phyloP scores from a whole-genome alignment of 2,113 vertebrate species.

The Phaethornis superciliosus region DNA sequence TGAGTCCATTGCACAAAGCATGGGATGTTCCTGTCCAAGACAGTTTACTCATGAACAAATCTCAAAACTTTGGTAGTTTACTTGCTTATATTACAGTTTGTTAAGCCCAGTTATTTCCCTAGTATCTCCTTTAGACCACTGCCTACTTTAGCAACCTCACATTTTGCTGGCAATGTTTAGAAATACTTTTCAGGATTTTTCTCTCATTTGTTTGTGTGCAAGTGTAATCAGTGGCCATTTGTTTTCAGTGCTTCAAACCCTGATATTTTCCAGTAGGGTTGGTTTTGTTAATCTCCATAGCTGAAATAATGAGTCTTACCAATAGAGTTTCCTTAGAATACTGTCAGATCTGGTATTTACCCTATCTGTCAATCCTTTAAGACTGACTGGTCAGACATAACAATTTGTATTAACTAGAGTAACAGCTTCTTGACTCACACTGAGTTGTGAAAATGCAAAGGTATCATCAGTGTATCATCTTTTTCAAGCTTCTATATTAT shows the following conservation, averaged over 20 bases:
- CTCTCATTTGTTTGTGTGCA: neutral
- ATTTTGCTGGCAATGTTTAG: neutral
- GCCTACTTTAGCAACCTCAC: neutral
- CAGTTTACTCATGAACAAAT: neutral
- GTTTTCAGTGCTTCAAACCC: neutral
- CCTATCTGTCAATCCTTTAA: neutral
- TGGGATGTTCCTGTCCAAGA: neutral
- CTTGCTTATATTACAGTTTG: neutral
- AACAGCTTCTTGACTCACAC: neutral
- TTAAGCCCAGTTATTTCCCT: neutral
- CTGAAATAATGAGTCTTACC: neutral
- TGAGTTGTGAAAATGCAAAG: neutral
- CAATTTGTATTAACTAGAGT: neutral
- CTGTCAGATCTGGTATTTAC: neutral
- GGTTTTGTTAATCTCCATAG: neutral
- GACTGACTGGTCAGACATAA: neutral
- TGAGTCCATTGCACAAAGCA: neutral
- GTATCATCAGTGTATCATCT: neutral
- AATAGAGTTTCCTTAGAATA: neutral
- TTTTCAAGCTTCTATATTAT: neutral
- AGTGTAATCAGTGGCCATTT: neutral
- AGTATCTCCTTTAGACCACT: neutral
- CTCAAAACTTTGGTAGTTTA: neutral
- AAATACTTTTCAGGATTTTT: neutral
- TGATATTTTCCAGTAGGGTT: neutral